Conservation (phyloP, 2,113 vertebrate genomes). For the Scatophagus argus region DNA sequence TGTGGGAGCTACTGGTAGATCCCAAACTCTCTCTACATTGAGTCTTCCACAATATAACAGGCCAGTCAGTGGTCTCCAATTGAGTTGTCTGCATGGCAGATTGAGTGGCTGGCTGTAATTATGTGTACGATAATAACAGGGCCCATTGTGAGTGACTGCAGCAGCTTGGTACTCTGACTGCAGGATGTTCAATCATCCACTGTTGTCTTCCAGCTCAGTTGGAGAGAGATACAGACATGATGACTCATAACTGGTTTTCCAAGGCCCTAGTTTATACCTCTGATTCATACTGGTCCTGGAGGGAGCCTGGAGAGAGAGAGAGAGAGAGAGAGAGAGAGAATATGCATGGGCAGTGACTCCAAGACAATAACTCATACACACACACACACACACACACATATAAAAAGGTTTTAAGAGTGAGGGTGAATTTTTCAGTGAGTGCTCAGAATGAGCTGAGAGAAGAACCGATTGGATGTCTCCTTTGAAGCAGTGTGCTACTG, state of each 20-base stretch:
- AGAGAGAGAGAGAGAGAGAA: conserved; percentile 36
- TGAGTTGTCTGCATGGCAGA: conserved; percentile 56
- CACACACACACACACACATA: not conserved
- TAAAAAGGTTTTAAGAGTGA: not conserved
- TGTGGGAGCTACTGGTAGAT: not conserved
- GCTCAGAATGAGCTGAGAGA: not conserved
- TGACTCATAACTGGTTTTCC: conserved; percentile 73
- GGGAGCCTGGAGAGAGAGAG: conserved; percentile 41
- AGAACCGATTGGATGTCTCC: not conserved
- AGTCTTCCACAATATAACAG: conserved; percentile 29
- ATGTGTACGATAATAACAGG: conserved; percentile 68
- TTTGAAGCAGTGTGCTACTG: conserved; percentile 65
- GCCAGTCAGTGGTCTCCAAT: conserved; percentile 48
- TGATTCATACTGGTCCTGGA: conserved; percentile 58
- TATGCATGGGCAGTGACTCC: conserved; percentile 18
- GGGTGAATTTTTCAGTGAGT: not conserved
- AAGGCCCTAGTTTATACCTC: conserved; percentile 53
- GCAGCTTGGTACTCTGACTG: conserved; percentile 50
- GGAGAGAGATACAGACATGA: conserved; percentile 55
- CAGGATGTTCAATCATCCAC: conserved; percentile 63
- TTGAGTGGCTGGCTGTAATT: conserved; percentile 70
- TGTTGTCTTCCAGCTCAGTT: conserved; percentile 50
- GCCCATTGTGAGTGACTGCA: conserved; percentile 54
- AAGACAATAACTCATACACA: conserved; percentile 39
- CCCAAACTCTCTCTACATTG: not conserved